Evolutionary conservation across 1,140 invertebrate genomes (phyloP), one percentile per base, ranked within the genome.

Genomic region (Drosophila fuyamai): DNA sequence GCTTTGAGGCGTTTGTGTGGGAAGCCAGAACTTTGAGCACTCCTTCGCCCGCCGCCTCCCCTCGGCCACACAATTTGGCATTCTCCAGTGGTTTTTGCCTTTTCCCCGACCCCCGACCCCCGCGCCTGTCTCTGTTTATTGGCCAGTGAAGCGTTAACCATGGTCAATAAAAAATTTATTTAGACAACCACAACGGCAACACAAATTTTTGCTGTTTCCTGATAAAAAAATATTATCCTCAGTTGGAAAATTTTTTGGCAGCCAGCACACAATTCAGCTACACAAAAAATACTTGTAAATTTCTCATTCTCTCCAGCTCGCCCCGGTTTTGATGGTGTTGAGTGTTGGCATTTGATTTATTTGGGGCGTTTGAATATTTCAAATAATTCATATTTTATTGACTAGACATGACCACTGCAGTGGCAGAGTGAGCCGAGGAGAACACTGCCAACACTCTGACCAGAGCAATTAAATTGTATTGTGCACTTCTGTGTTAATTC

Each of bases 121-220:
- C 8, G 14, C 7, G 29, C 58, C 61, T 53, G 70, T 75, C 55
- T 61, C 61, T 65, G 75, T 63, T 88, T 88, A 88, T 88, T 88
- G 79, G 48, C 67, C 83, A 82, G 46, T 88, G 83, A 79, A 88
- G 83, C 83, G 83, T 88, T 88, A 88, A 88, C 83, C 83, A 88
- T 86, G 76, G 83, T 86, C 83, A 88, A 88, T 88, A 82, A 88
- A 88, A 88, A 88, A 88, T 88, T 88, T 82, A 88, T 88, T 88
- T 88, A 88, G 79, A 88, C 83, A 82, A 88, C 79, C 78, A 78
- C 78, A 81, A 65, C 70, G 71, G 75, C 68, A 82, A 61, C 58
- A 76, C 48, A 79, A 63, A 84, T 63, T 77, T 84, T 55, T 74
- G 68, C 74, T 57, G 53, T 84, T 80, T 78, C 63, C 77, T 51